Evolutionary conservation across 2,797 vertebrate genomes (phyloP).

Genomic region (Allochrocebus solatus): DNA sequence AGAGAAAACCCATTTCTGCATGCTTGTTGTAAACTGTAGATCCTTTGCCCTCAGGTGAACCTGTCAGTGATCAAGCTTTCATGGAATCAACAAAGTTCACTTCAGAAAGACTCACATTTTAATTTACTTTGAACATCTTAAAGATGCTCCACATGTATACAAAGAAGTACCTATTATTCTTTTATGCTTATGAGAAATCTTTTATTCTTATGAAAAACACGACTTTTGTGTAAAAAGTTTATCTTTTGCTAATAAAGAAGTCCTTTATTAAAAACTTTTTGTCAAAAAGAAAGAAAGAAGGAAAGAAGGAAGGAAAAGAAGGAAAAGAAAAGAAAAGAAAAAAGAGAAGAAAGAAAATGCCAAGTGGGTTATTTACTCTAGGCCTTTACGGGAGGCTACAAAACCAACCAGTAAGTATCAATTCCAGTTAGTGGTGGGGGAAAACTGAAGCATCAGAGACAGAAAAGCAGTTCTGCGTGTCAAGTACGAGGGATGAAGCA

Average conservation of each 20-base stretch:
- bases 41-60: background rate
- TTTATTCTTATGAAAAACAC: background rate
- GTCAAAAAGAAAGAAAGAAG: background rate
- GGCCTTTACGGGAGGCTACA: background rate
- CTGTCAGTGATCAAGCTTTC: background rate
- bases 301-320: no score
- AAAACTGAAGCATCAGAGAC: conserved; percentile 51
- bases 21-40: background rate
- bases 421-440: conserved; percentile 25
- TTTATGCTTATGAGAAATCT: background rate
- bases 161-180: background rate
- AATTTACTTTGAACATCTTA: background rate
- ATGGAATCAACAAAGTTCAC: background rate
- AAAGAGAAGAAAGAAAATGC: background rate
- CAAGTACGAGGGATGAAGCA: conserved; percentile 36
- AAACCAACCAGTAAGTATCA: conserved; percentile 52
- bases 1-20: background rate
- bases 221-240: background rate
- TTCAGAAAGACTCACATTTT: background rate
- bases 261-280: background rate
- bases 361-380: conserved; percentile 28
- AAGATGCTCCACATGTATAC: background rate
- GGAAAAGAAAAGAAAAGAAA: no score
- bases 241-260: background rate
- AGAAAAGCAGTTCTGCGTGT: conserved; percentile 22